These are phyloP conservation scores for Enteromius unitaeniatus DNA, from an alignment of 2,797 vertebrate species.

Conservation along the genomic window DNA sequence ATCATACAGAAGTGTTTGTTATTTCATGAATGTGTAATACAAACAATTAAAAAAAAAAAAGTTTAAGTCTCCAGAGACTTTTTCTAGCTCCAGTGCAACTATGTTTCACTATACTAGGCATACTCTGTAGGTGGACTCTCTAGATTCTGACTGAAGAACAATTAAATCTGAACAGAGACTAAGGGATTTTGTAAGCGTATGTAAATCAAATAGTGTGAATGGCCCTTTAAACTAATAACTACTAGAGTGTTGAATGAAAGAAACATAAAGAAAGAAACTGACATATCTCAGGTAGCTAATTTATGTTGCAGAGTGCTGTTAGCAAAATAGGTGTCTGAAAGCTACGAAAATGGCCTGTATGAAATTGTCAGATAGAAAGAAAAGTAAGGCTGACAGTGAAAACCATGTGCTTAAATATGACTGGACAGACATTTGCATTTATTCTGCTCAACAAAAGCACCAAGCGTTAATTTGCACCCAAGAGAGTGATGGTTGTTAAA, in stretches of 20 bases:
- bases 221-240: neutral
- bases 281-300: constrained; percentile 5
- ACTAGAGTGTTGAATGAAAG: neutral
- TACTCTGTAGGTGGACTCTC: neutral
- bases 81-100: neutral
- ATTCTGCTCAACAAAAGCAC: neutral
- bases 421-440: neutral
- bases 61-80: no score
- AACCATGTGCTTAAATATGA: neutral
- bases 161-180: neutral
- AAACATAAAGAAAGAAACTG: no score
- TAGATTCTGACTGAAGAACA: neutral
- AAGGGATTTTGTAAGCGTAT: neutral
- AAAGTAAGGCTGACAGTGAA: neutral
- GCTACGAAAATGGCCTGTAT: neutral
- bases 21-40: constrained; percentile 8
- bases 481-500: neutral
- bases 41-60: neutral
- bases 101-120: neutral
- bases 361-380: constrained; percentile 6
- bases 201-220: neutral
- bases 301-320: neutral
- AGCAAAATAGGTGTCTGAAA: neutral
- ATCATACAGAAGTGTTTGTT: constrained; percentile 11
- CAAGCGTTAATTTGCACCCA: neutral